Evolutionary conservation across 2,113 vertebrate species (phyloP).

Genomic region (Caretta caretta): DNA sequence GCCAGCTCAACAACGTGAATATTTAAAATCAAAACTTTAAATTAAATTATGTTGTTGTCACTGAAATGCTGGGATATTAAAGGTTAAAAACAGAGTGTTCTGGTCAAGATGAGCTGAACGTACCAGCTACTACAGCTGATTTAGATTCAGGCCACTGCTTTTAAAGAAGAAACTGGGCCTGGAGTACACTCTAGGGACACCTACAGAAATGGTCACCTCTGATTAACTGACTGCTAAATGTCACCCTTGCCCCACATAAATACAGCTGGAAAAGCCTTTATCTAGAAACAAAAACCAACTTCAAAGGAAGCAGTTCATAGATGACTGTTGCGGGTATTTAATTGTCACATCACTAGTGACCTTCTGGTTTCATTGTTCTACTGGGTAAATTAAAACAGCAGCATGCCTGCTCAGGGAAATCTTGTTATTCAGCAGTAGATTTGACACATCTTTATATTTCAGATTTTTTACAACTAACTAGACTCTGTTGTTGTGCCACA

Average conservation of each 20-base stretch:
- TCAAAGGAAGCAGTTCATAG: background rate
- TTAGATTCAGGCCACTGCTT: background rate
- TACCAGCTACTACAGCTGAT: background rate
- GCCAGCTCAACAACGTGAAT: background rate
- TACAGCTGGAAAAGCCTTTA: background rate
- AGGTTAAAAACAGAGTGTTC: background rate
- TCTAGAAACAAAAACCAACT: background rate
- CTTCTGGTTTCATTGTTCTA: background rate
- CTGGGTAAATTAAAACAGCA: background rate
- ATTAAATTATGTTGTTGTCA: background rate
- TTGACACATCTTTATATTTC: background rate
- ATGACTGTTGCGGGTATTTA: background rate
- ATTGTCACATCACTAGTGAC: background rate
- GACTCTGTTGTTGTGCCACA: background rate
- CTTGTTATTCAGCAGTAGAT: background rate
- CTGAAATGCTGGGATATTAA: background rate
- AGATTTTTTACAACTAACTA: accelerated
- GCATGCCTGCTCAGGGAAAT: background rate
- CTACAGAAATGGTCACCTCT: background rate
- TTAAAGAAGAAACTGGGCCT: background rate
- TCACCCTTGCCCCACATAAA: background rate
- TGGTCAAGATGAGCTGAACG: background rate
- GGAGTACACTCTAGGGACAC: background rate
- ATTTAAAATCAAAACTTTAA: background rate
- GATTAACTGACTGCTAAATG: slow-evolving; percentile 24